phyloP scores from a whole-genome alignment of 2,113 vertebrate genomes.

The Genyomyrus donnyi region DNA sequence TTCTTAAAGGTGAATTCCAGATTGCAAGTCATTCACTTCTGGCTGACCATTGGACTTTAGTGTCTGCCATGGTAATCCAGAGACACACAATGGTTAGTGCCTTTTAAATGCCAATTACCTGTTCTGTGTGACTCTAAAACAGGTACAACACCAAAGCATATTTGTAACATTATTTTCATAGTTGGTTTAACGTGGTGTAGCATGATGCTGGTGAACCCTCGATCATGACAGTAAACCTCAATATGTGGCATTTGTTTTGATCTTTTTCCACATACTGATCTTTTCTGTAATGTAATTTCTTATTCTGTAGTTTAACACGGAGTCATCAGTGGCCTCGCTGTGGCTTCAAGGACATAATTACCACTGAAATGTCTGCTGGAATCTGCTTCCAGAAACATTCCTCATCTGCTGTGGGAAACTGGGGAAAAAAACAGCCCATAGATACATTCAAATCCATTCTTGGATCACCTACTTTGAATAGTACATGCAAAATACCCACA shows the following conservation, averaged over 20 bases:
- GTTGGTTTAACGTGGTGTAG: neutral
- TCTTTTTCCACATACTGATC: neutral
- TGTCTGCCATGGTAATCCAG: neutral
- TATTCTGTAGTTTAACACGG: neutral
- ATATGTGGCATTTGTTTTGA: neutral
- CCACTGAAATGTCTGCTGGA: neutral
- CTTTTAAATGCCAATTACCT: neutral
- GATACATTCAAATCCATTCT: neutral
- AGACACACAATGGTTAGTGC: neutral
- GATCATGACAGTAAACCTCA: neutral
- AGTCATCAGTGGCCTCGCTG: neutral
- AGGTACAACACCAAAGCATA: neutral
- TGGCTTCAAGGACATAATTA: neutral
- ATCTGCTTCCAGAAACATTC: neutral
- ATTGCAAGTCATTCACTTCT: neutral
- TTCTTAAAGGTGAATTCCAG: neutral
- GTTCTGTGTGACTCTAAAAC: neutral
- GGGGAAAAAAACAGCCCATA: neutral
- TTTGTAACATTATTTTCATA: neutral
- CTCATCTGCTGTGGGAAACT: too few species aligned
- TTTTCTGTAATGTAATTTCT: neutral
- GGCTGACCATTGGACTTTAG: neutral
- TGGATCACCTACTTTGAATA: neutral
- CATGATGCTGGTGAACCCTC: neutral
- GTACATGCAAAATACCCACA: neutral